Evolutionary conservation across 1,140 invertebrate genomes (phyloP).

Genomic region (Listronotus bonariensis): DNA sequence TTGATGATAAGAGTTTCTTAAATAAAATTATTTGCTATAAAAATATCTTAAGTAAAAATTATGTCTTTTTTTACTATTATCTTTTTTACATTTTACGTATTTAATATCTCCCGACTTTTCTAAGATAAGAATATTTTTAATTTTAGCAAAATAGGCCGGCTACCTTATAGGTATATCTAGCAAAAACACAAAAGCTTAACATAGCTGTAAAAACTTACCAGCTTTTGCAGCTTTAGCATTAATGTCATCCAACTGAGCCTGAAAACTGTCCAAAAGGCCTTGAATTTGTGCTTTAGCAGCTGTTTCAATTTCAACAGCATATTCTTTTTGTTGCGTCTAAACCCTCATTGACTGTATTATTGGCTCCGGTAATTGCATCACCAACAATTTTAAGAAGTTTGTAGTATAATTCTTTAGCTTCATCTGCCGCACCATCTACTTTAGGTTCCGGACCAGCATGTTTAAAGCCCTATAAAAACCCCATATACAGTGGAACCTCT

Average conservation of each 20-base stretch:
- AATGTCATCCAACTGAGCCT: constrained; percentile 21
- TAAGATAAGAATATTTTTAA: no score
- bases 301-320: constrained; percentile 13
- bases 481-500: no score
- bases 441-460: not conserved
- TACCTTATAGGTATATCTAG: no score
- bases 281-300: constrained; percentile 10
- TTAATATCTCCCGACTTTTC: no score
- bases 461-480: no score
- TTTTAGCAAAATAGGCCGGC: no score
- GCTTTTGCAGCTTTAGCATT: constrained; percentile 21
- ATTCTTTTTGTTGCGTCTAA: constrained; percentile 2
- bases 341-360: constrained; percentile 10
- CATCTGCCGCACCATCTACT: constrained; percentile 8
- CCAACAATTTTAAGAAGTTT: constrained; percentile 15
- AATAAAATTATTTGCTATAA: no score
- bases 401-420: constrained; percentile 17
- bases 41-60: no score
- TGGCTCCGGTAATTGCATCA: constrained; percentile 12
- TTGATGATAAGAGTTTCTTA: no score
- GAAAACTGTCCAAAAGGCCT: constrained; percentile 8
- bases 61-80: no score
- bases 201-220: constrained; percentile 9
- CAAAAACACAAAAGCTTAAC: no score
- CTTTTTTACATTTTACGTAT: no score